A percentile compares a stretch with the other conserved stretches of the same genome.
These are phyloP conservation scores for Ochropleura leucogaster DNA, from an alignment of 2,888 invertebrate genomes.

Conservation along the genomic window DNA sequence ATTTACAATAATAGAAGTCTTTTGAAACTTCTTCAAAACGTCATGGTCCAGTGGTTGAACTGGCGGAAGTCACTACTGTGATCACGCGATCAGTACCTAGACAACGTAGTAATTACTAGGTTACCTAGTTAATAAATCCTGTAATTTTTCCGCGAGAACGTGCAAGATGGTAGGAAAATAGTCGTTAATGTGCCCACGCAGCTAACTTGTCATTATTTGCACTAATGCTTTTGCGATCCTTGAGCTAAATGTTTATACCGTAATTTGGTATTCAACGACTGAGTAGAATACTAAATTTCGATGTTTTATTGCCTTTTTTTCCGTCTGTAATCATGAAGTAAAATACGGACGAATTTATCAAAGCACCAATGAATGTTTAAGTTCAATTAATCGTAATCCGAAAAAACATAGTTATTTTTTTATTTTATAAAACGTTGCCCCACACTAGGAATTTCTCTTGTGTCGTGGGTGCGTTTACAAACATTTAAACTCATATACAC, in stretches of 20 bases:
- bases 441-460: no score
- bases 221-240: slow-evolving; percentile 15
- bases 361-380: no score
- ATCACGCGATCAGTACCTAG: background rate
- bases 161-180: slow-evolving; percentile 29
- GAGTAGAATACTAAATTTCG: background rate
- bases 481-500: no score
- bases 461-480: no score
- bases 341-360: no score
- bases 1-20: no score
- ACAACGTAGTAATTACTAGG: no score
- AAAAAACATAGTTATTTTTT: no score
- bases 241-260: slow-evolving; percentile 23
- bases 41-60: no score
- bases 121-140: slow-evolving; percentile 1
- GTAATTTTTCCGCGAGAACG: slow-evolving; percentile 7
- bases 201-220: slow-evolving; percentile 29
- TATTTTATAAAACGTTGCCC: no score
- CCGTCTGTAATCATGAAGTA: no score
- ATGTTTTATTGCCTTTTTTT: background rate
- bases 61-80: background rate
- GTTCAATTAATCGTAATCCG: no score
- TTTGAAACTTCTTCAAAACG: background rate
- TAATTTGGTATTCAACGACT: slow-evolving; percentile 1
- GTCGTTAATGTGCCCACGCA: slow-evolving; percentile 26